Evolutionary conservation across 2,113 vertebrate species (phyloP), one percentile per base, ranked within the genome.

Genomic region (Elephas maximus): DNA sequence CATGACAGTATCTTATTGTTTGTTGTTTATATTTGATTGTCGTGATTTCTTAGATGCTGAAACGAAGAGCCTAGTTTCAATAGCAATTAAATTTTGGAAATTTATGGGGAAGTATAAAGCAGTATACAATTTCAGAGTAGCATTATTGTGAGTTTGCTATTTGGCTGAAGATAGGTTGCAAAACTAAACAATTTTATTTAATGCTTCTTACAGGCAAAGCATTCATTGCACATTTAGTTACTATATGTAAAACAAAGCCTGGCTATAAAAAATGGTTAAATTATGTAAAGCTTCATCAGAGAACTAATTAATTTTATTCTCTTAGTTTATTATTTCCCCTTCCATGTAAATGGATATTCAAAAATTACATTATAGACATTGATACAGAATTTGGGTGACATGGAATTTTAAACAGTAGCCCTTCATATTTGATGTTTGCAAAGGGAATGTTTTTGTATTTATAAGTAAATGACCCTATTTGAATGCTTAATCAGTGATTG

Each of bases 401-500:
- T 15, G 57, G 18, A 62, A 87, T 69, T 94, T 93, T 92, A 91
- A 57, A 78, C 23, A 83, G 21, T 81, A 94, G 28, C 11, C 90
- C 84, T 95, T 48, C 9, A 48, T 48, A 48, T 95, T 81, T 91
- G n/a, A 51, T 81, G 67, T 71, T 92, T 89, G 28, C 51, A 86
- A 84, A 92, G 57, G 78, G 30, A 79, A 33, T 95, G 30, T 85
- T 96, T 48, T 97, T 91, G 3, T 89, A 37, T 11, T 95, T 83
- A 81, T 9, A 23, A 94, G 93, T 91, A 93, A 30, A 76, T 63
- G 62, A 30, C 67, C 28, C 14, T 79, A 7, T 48, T 48, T 48
- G 48, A 7, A 48, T 91, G 33, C 17, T 73, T 84, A 51, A 45
- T 99, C 88, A 80, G 14, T 81, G 44, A 87, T 74, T 96, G 63